Percentiles rank a stretch among this genome's conserved stretches.
These are phyloP conservation scores for Stigmatopora argus DNA, from an alignment of 2,113 vertebrate species.

Conservation along the genomic window DNA sequence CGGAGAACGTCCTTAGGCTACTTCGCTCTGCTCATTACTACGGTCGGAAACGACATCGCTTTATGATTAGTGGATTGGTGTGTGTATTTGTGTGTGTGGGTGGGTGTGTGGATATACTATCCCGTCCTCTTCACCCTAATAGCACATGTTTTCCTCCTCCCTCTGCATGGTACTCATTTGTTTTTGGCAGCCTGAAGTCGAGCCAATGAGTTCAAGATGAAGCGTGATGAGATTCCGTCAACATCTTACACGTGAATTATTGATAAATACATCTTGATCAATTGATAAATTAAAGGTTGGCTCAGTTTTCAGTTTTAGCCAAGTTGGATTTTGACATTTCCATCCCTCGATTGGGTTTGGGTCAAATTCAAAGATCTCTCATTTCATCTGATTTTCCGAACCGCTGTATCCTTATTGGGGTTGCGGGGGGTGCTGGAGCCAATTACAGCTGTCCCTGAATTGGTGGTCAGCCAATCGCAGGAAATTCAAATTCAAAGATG, in stretches of 20 bases:
- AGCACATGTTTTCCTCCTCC: slow-evolving; percentile 42
- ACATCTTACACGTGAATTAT: background rate
- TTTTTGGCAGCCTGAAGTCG: slow-evolving; percentile 38
- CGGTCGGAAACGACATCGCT: slow-evolving; percentile 25
- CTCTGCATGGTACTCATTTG: slow-evolving; percentile 55
- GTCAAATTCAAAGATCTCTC: background rate
- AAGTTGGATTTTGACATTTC: too few relatives aligned
- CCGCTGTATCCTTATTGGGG: too few relatives aligned
- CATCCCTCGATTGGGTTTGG: too few relatives aligned
- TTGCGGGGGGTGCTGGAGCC: too few relatives aligned
- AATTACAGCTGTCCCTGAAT: too few relatives aligned
- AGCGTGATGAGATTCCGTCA: slow-evolving; percentile 27
- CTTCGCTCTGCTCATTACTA: slow-evolving; percentile 36
- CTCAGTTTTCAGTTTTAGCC: too few relatives aligned
- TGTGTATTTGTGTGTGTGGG: slow-evolving; percentile 2
- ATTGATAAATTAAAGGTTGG: background rate
- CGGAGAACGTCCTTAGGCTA: slow-evolving; percentile 26
- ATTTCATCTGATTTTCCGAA: too few relatives aligned
- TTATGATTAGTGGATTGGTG: slow-evolving; percentile 40
- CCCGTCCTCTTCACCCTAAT: slow-evolving; percentile 25
- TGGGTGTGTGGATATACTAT: background rate
- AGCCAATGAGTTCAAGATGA: slow-evolving; percentile 66
- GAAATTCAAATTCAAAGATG: too few relatives aligned
- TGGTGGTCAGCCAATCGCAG: too few relatives aligned
- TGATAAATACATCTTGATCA: background rate